A percentile compares a stretch with the other conserved stretches of the same genome.
Conservation (phyloP, 2,888 invertebrate genomes). For the Clitarchus hookeri region DNA sequence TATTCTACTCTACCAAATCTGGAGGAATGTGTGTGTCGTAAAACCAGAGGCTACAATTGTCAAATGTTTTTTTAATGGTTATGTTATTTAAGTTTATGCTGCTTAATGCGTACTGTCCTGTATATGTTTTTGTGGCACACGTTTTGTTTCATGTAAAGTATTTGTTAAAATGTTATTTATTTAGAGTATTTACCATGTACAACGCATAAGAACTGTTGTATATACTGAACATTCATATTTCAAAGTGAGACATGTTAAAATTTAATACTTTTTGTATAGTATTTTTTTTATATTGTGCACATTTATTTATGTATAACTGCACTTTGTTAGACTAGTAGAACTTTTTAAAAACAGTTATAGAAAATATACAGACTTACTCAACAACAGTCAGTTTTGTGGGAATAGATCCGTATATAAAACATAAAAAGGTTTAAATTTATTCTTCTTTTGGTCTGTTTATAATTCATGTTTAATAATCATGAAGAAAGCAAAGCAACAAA, state of each 20-base stretch:
- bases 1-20: neutral
- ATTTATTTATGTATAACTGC: neutral
- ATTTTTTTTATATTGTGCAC: no score
- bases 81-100: neutral
- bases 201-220: neutral
- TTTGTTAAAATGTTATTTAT: neutral
- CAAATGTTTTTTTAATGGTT: neutral
- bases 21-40: neutral
- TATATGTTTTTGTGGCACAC: neutral
- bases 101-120: neutral
- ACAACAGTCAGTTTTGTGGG: neutral
- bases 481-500: no score
- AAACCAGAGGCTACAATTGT: neutral
- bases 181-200: neutral
- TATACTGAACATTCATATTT: neutral
- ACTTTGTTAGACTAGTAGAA: neutral
- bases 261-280: neutral
- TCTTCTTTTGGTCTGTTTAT: no score
- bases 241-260: neutral
- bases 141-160: neutral
- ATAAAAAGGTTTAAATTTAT: neutral
- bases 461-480: no score
- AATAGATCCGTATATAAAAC: neutral
- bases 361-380: neutral
- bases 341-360: neutral